These are phyloP conservation scores for Nasonia longicornis DNA, from an alignment of 1,140 invertebrate genomes.

Conservation along the genomic window DNA sequence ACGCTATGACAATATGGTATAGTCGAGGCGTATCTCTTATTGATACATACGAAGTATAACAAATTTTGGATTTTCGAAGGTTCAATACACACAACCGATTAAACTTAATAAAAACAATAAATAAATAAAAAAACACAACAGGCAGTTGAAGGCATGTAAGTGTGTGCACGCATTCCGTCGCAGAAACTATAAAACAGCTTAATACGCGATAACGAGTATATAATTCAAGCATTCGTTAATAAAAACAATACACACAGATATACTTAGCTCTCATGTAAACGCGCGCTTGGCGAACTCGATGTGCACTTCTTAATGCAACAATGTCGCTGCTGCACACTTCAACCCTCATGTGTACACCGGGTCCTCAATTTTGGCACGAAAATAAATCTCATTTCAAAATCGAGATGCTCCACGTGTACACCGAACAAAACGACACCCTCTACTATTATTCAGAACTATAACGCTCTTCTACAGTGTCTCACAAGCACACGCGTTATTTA, in stretches of 20 bases:
- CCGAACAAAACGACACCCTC: no score
- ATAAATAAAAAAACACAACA: not conserved
- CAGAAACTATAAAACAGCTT: not conserved
- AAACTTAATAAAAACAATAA: not conserved
- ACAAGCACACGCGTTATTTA: not conserved
- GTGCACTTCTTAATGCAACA: conserved; percentile 41
- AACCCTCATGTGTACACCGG: not conserved
- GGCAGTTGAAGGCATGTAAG: conserved; percentile 5
- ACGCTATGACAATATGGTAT: conserved; percentile 39
- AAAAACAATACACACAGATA: not conserved
- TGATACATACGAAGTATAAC: not conserved
- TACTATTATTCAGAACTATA: not conserved
- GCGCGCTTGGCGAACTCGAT: conserved; percentile 12
- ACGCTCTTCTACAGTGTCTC: not conserved
- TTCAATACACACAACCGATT: conserved; percentile 31
- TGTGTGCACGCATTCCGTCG: conserved; percentile 39
- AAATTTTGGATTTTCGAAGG: conserved; percentile 32
- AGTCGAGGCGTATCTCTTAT: conserved; percentile 13
- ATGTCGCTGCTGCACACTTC: conserved; percentile 37
- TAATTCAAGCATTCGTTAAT: not conserved
- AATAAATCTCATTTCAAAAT: not conserved
- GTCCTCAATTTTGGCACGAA: conserved; percentile 5
- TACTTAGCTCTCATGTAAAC: not conserved
- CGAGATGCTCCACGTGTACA: not conserved
- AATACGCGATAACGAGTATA: not conserved